Evolutionary conservation across 1,140 invertebrate genomes (phyloP).

Genomic region (silkworm (Bombyx mori)): ASM3026992v2 NC_085131.1:9554501-9555000

Average conservation of each 20-base stretch:
- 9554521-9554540: not conserved
- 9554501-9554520: conserved; percentile 3
- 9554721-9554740: too few relatives aligned
- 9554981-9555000: not conserved
- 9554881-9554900: conserved; percentile 6
- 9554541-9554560: conserved; percentile 4
- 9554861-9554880: conserved; percentile 4
- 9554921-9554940: conserved; percentile 16
- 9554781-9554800: conserved; percentile 15
- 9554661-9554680: conserved; percentile 3
- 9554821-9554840: conserved; percentile 5
- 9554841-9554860: conserved; percentile 19
- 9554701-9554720: too few relatives aligned
- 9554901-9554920: conserved; percentile 11
- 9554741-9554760: conserved; percentile 1
- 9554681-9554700: conserved; percentile 5
- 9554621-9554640: conserved; percentile 1
- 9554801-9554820: conserved; percentile 1
- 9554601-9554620: conserved; percentile 7
- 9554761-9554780: conserved; percentile 15
- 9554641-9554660: not conserved
- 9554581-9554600: conserved; percentile 10
- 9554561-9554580: conserved; percentile 9
- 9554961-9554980: conserved; percentile 2
- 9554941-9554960: conserved; percentile 19